Conservation (phyloP, 2,797 vertebrate species). For the Oryzias dopingdopingensis region DNA sequence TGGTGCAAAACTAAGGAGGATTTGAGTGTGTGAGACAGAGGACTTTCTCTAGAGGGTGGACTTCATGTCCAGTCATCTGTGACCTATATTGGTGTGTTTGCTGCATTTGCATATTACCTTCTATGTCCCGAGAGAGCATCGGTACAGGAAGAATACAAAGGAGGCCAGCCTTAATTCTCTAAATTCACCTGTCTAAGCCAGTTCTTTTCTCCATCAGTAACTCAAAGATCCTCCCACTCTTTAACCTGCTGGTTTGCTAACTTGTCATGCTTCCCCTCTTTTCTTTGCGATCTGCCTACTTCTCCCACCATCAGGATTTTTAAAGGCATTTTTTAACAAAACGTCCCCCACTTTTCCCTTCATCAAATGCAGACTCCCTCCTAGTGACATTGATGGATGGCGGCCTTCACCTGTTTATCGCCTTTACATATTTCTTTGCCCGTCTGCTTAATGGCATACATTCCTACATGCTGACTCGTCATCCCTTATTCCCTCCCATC, state of each 20-base stretch:
- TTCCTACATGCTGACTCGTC: constrained; percentile 46
- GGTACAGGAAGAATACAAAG: not conserved
- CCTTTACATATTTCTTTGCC: constrained; percentile 72
- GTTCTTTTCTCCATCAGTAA: not conserved
- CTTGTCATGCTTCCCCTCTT: not conserved
- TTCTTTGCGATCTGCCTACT: not conserved
- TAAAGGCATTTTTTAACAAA: constrained; percentile 45
- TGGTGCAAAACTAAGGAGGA: not conserved
- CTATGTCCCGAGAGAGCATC: constrained; percentile 3
- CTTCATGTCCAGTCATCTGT: constrained; percentile 9
- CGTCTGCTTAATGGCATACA: constrained; percentile 58
- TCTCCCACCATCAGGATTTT: constrained; percentile 10
- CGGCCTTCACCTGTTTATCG: constrained; percentile 67
- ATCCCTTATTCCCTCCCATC: constrained; percentile 19
- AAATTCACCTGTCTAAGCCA: not conserved
- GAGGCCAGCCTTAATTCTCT: not conserved
- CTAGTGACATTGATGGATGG: constrained; percentile 66
- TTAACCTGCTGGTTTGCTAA: constrained; percentile 14
- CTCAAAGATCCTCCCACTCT: not conserved
- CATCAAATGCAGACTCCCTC: constrained; percentile 58
- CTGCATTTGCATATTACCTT: not conserved
- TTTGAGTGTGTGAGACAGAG: constrained; percentile 1
- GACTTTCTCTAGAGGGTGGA: not conserved
- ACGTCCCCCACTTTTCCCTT: constrained; percentile 33
- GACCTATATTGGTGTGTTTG: constrained; percentile 12